Percentiles rank a stretch among this genome's conserved stretches.
These are phyloP conservation scores for Hippocampus zosterae DNA, from an alignment of 2,113 vertebrate genomes.

Conservation along the genomic window DNA sequence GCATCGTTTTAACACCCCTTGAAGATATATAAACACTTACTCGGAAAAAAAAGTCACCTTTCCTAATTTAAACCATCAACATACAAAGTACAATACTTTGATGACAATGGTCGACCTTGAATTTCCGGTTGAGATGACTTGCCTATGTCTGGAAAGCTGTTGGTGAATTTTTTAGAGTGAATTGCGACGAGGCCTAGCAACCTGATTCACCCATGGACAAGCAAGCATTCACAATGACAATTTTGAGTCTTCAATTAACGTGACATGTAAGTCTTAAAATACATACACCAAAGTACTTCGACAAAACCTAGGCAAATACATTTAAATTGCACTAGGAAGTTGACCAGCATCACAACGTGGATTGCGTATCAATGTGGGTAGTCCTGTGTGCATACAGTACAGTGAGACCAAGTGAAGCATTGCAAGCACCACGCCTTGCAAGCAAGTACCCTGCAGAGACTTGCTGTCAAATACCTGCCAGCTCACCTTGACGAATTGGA, in stretches of 20 bases:
- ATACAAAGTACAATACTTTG: not conserved
- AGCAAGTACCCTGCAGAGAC: not conserved
- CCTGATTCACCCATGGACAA: not conserved
- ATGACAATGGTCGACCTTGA: not conserved
- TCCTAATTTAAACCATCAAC: not conserved
- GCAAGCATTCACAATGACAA: too few relatives aligned
- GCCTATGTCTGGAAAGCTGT: not conserved
- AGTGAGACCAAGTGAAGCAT: not conserved
- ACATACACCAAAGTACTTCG: too few relatives aligned
- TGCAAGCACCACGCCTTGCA: constrained; percentile 17
- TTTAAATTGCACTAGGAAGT: not conserved
- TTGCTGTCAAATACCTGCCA: not conserved
- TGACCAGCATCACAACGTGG: not conserved
- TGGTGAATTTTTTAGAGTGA: not conserved
- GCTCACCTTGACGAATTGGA: constrained; percentile 88
- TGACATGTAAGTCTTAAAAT: too few relatives aligned
- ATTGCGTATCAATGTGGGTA: not conserved
- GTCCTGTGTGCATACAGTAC: not conserved
- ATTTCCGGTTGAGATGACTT: not conserved
- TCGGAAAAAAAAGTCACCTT: not conserved
- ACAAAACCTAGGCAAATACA: too few relatives aligned
- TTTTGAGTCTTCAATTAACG: too few relatives aligned
- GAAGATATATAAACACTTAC: not conserved
- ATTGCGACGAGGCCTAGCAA: not conserved
- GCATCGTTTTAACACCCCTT: not conserved